Evolutionary conservation across 2,888 invertebrate species (phyloP).

Genomic region (Acrobasis consociella): DNA sequence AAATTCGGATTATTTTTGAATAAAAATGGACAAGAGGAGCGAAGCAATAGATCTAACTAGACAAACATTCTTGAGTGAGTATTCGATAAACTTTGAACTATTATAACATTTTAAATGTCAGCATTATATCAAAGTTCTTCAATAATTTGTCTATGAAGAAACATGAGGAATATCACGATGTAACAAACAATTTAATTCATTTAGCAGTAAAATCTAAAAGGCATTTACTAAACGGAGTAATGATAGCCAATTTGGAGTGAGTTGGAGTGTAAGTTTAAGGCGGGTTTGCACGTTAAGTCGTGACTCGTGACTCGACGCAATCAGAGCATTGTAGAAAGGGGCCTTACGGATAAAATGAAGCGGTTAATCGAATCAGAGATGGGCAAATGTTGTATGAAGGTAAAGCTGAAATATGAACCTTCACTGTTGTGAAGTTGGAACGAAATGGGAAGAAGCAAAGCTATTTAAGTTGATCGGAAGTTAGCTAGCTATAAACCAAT

Average conservation of each 20-base stretch:
- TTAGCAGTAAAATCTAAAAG: slow-evolving; percentile 13
- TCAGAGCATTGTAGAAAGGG: slow-evolving; percentile 9
- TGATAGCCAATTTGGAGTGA: slow-evolving; percentile 19
- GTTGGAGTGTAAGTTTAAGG: slow-evolving; percentile 32
- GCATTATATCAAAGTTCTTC: slow-evolving; percentile 10
- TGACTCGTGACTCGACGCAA: slow-evolving; percentile 50
- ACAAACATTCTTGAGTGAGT: neutral
- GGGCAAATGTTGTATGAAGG: neutral
- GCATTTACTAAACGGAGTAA: slow-evolving; percentile 21
- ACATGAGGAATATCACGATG: neutral
- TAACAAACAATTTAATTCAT: slow-evolving; percentile 15
- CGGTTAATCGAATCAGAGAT: slow-evolving; percentile 22
- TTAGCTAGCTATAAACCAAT: no score
- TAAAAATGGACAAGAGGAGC: neutral
- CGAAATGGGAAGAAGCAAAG: no score
- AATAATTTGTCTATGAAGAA: neutral
- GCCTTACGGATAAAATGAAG: slow-evolving; percentile 39
- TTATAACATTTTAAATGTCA: slow-evolving; percentile 1
- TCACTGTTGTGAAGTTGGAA: neutral
- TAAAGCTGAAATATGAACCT: neutral
- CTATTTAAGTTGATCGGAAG: no score
- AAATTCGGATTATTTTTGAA: no score
- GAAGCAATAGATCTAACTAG: neutral
- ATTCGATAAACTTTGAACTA: slow-evolving; percentile 15
- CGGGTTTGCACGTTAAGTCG: slow-evolving; percentile 47